Conservation (phyloP, 2,888 invertebrate genomes). For the Lampropteryx suffumata region DNA sequence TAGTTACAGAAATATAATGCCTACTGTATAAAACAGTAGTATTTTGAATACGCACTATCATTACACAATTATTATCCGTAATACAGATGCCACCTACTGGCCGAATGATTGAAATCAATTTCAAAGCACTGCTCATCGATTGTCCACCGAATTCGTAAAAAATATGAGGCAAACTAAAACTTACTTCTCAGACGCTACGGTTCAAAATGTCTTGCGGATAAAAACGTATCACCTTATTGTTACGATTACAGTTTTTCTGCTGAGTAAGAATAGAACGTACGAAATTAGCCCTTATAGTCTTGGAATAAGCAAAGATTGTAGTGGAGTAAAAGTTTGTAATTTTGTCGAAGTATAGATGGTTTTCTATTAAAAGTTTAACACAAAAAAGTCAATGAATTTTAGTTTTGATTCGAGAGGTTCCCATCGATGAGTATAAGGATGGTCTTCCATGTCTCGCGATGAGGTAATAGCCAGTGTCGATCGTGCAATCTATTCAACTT, state of each 20-base stretch:
- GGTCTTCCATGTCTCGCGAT: constrained; percentile 15
- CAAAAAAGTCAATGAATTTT: constrained; percentile 68
- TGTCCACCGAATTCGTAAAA: constrained; percentile 42
- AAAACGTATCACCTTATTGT: neutral
- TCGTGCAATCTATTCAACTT: too few species aligned
- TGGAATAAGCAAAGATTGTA: constrained; percentile 9
- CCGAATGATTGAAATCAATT: constrained; percentile 75
- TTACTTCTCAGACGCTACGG: neutral
- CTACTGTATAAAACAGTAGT: neutral
- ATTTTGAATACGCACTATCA: constrained; percentile 17
- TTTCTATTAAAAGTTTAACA: constrained; percentile 61
- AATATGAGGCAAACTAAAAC: constrained; percentile 7
- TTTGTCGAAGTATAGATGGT: constrained; percentile 50
- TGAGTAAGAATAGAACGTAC: neutral
- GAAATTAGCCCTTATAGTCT: neutral
- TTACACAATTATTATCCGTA: constrained; percentile 46
- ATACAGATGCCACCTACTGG: constrained; percentile 75
- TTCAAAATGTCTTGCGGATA: constrained; percentile 12
- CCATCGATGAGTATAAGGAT: constrained; percentile 57
- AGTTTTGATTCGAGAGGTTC: constrained; percentile 59
- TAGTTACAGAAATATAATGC: too few species aligned
- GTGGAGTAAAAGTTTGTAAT: constrained; percentile 11
- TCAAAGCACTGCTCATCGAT: constrained; percentile 64
- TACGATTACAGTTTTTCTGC: neutral
- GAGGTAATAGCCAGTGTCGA: too few species aligned